phyloP scores from a whole-genome alignment of 1,140 invertebrate genomes.

The Triops longicaudatus region DNA sequence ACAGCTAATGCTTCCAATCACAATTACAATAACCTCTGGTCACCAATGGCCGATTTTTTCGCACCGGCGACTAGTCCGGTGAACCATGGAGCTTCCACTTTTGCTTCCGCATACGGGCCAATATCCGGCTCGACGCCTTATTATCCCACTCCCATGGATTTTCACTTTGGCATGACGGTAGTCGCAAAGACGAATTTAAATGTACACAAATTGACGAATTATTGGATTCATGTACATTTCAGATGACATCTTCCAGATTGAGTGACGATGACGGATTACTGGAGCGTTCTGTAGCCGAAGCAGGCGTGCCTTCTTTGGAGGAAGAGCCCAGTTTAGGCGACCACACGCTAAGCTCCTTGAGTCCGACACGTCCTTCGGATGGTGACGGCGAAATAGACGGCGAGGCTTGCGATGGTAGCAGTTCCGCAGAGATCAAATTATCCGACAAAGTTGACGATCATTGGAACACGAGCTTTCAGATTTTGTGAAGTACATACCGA shows the following conservation, averaged over 20 bases:
- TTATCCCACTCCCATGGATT: background rate
- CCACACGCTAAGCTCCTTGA: background rate
- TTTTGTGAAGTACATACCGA: background rate
- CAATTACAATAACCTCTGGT: conserved; percentile 21
- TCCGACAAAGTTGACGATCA: background rate
- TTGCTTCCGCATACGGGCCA: conserved; percentile 28
- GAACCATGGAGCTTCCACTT: conserved; percentile 30
- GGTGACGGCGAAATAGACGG: background rate
- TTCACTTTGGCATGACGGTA: background rate
- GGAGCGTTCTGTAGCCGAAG: background rate
- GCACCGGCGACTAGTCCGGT: conserved; percentile 30
- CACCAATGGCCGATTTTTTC: conserved; percentile 29
- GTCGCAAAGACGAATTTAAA: background rate
- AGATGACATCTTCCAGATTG: background rate
- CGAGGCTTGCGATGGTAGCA: background rate
- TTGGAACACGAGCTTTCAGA: conserved; percentile 10
- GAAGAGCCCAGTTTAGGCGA: background rate
- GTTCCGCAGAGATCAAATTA: background rate
- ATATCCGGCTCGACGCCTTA: background rate
- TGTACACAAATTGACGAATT: background rate
- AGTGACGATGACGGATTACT: background rate
- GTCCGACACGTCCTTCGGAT: background rate
- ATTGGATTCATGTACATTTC: background rate
- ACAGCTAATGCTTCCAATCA: conserved; percentile 4
- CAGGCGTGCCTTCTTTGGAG: background rate